Evolutionary conservation across 2,797 vertebrate species (phyloP), one percentile per base, ranked within the genome.

Genomic region (Crocidura indochinensis): DNA sequence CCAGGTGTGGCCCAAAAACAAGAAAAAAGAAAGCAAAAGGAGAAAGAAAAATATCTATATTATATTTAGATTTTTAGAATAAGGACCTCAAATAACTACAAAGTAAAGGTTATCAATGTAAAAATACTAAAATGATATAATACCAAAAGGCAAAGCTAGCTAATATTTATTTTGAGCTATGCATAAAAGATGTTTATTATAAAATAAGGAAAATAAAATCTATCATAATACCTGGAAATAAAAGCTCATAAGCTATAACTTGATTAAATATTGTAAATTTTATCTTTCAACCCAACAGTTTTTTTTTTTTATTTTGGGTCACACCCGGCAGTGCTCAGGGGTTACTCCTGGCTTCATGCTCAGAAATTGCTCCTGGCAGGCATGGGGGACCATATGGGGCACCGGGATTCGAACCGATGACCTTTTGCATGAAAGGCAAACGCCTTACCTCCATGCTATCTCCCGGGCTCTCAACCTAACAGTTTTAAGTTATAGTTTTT

Each of bases 111-210:
- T 86, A 86, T 71, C 8, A 90, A 88, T 46, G 44, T 46, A 78
- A 83, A 87, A 88, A 75, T 74, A 87, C 10, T 60, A 79, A 75
- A 91, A 75, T 68, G 75, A 77, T 74, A 90, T 87, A 90, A 69
- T 65, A 60, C 31, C 24, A 75, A 72, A 76, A 73, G 85, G 69
- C 60, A 46, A 79, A 85, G 65, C 7, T 84, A 51, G 15, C 8
- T 76, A 84, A 87, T 27, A 60, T 27, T 75, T 29, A 51, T 69
- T 91, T 73, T 90, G n/a, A 87, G 20, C 72, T 19, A 79, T 6
- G 26, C 19, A 86, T 69, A 88, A 86, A 93, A 85, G 8, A 72
- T 72, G 17, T 7, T 72, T 14, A 53, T 53, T 64, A 38, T 77
- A 87, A 15, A 90, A 84, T 15, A 78, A 79, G 12, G 29, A 83